Percentiles rank a stretch among this genome's conserved stretches.
Evolutionary conservation across 2,888 invertebrate genomes (phyloP).

Genomic region (Dendrolimus pini): DNA sequence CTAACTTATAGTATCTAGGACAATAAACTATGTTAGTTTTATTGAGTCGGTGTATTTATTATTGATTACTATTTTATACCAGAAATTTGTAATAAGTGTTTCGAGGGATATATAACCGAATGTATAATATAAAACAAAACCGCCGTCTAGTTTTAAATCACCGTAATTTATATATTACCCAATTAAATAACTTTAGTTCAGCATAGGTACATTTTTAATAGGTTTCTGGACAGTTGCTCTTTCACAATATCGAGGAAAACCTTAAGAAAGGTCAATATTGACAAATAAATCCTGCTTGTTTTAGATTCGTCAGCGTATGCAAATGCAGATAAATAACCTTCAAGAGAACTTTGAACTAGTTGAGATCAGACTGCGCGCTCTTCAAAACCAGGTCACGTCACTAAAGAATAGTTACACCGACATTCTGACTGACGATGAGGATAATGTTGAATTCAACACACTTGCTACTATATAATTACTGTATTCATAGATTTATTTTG

Average conservation of each 20-base stretch:
- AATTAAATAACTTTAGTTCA: too few relatives aligned
- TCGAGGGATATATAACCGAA: too few relatives aligned
- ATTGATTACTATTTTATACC: too few relatives aligned
- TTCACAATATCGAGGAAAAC: slow-evolving; percentile 6
- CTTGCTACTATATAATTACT: slow-evolving; percentile 4
- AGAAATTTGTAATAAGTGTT: too few relatives aligned
- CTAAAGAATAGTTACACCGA: slow-evolving; percentile 66
- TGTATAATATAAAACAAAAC: too few relatives aligned
- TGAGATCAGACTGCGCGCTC: slow-evolving; percentile 77
- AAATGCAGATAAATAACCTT: slow-evolving; percentile 79
- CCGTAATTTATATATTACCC: too few relatives aligned
- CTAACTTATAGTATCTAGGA: too few relatives aligned
- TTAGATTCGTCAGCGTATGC: slow-evolving; percentile 82
- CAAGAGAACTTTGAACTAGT: slow-evolving; percentile 82
- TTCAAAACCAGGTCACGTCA: slow-evolving; percentile 80
- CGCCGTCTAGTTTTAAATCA: too few relatives aligned
- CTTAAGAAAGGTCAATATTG: slow-evolving; percentile 7
- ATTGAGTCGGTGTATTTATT: too few relatives aligned
- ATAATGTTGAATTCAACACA: slow-evolving; percentile 10
- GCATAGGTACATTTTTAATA: neutral
- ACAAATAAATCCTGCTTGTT: slow-evolving; percentile 9
- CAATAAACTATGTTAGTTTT: too few relatives aligned
- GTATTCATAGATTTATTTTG: neutral
- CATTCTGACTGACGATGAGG: slow-evolving; percentile 40
- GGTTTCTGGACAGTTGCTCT: neutral